These are phyloP conservation scores for Typhlomys cinereus DNA, from an alignment of 2,113 vertebrate genomes.

Conservation along the genomic window DNA sequence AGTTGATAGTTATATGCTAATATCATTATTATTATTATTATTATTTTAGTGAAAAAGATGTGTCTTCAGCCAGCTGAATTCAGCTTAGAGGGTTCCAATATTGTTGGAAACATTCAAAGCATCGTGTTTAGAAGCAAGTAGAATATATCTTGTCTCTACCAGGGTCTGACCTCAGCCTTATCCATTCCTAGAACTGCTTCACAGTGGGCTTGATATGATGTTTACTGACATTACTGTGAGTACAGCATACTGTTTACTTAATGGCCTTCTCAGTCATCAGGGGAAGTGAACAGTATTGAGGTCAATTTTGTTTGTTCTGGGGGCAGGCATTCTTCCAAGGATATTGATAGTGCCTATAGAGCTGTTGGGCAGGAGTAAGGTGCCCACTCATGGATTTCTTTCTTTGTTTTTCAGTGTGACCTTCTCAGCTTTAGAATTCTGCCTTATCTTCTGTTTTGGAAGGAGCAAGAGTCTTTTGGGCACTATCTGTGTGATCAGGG, in stretches of 20 bases:
- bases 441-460: neutral
- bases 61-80: neutral
- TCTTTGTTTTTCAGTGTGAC: neutral
- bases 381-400: too few relatives aligned
- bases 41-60: neutral
- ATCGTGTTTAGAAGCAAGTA: neutral
- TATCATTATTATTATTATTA: neutral
- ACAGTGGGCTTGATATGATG: neutral
- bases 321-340: neutral
- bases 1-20: neutral
- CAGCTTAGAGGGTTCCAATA: neutral
- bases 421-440: neutral
- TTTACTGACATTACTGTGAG: neutral
- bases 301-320: neutral
- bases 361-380: too few relatives aligned
- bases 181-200: neutral
- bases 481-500: too few relatives aligned
- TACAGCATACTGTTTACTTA: neutral
- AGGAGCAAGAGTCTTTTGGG: neutral
- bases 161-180: neutral
- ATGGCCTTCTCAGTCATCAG: neutral
- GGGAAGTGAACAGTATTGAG: neutral
- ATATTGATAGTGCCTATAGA: neutral
- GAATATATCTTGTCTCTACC: neutral
- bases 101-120: neutral